Percentiles rank a stretch among this genome's conserved stretches.
phyloP scores from a whole-genome alignment of 2,797 vertebrate species.

The Poecile montanus region DNA sequence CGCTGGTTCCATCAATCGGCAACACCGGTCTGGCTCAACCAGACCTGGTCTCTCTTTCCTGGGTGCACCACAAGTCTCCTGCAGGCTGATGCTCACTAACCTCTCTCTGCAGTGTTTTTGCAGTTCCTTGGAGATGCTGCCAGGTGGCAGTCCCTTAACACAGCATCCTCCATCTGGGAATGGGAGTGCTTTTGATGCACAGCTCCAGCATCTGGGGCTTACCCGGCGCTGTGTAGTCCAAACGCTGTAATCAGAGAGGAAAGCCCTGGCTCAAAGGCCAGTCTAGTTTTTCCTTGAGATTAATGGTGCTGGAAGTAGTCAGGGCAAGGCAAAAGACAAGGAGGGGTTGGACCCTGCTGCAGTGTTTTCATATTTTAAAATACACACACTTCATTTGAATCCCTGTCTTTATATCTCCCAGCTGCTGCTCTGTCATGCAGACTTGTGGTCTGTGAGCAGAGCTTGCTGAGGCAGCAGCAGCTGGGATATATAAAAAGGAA shows the following conservation, averaged over 20 bases:
- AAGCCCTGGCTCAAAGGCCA: not conserved
- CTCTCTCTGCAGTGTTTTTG: not conserved
- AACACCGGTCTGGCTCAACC: not conserved
- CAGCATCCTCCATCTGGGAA: not conserved
- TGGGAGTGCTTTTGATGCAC: not conserved
- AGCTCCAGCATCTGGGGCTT: not conserved
- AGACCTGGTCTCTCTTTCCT: not conserved
- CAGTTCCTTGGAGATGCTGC: constrained; percentile 57
- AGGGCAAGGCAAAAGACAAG: not conserved
- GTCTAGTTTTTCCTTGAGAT: not conserved
- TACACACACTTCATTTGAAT: not conserved
- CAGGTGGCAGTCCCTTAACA: constrained; percentile 71
- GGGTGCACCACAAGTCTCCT: not conserved
- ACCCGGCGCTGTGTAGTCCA: not conserved
- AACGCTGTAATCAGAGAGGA: not conserved
- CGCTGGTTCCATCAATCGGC: rapidly evolving
- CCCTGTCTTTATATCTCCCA: not conserved
- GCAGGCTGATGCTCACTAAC: not conserved
- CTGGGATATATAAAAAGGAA: not conserved
- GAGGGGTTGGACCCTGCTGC: not conserved
- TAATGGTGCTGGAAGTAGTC: not conserved
- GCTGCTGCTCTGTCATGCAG: constrained; percentile 12
- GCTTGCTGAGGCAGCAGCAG: constrained; percentile 3
- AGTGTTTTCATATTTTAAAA: constrained; percentile 12
- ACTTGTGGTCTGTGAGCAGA: not conserved